Evolutionary conservation across 2,113 vertebrate species (phyloP), one percentile per base, ranked within the genome.

Genomic region (Andinoacara biseriatus): DNA sequence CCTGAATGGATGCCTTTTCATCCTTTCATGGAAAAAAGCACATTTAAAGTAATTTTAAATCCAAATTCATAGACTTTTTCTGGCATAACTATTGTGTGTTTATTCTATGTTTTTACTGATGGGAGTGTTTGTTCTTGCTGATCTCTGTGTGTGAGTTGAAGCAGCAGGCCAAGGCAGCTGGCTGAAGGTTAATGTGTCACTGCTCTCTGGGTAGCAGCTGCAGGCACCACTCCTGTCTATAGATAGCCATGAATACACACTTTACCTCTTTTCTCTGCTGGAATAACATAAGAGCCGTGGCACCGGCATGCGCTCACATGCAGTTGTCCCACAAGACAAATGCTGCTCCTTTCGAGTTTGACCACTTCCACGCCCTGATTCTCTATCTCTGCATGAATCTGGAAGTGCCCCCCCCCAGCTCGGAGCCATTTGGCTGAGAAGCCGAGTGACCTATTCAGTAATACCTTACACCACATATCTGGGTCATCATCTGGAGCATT

Each of bases 161-260:
- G 81, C 74, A 33, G 61, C 35, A 40, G 82, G 69, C 84, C 81
- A 86, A 84, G 94, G 86, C 94, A 94, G 89, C 90, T 93, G 93
- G 90, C 88, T 94, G 92, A 94, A 94, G 93, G 93, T 94, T 95
- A 94, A 93, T 89, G 86, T 94, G 93, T 94, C 92, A 84, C 90
- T 15, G 35, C 83, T 92, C 90, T 83, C 87, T 40, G 58, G 89
- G 81, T 89, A 93, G 84, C 94, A 94, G 94, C 93, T 94, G 93
- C 89, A 87, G 91, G 85, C 91, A 89, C 80, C 52, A 33, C 90
- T 90, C 86, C 82, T 20, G 74, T 91, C 94, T 94, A 94, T 93
- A 95, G 89, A 93, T 95, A 94, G 92, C 90, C 82, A 49, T 59
- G 72, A 93, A 94, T 90, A 94, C 90, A 88, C 92, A 93, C 90